Base-by-base conservation (phyloP, 1,140 invertebrate genomes). In the Caenorhabditis brenneri region DNA sequence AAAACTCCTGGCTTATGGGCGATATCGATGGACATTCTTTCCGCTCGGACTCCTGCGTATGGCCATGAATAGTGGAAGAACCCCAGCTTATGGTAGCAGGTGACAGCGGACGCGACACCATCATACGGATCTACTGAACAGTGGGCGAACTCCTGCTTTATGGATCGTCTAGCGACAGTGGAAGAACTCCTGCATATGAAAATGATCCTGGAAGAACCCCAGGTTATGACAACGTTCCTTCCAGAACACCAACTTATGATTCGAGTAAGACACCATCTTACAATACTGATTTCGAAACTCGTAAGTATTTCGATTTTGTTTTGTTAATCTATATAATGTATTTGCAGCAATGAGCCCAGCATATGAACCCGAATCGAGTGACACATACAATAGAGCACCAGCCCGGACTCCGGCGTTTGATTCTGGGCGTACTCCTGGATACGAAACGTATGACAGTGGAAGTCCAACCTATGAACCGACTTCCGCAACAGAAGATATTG, bases 391-490 rank as follows among this genome's bases (percentile, higher is more conserved):
- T 24, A 74, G 24, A 36, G 33, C 65, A 12, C 31, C 39, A 16
- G 49, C 48, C 24, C 55, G 74, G 53, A 83, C 82, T 55, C 82
- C 82, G 15, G 46, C 27, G 12, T 83, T 74, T 27, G 53, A 79
- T 24, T 96, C 96, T 33, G 94, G 94, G 2, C 94, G 95, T 88
- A 97, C 96, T n/a, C 96, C 96, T 9, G 94, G 95, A 89, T 95
- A 96, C 92, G 93, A 97, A 89, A 46, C 55, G 31, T 82, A 82
- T 51, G 81, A 82, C 12, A 82, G 95, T 33, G 94, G 91, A 12
- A 88, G 92, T 16, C 93, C 93, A 93, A 0, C 92, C 92, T 91
- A 93, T 29, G 80, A 94, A 19, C 94, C 95, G 88, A 97, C 96
- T n/a, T 96, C 96, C 9, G 94, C 95, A 89, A 95, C 96, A 92